These are phyloP conservation scores for Onychomys arenicola DNA, from an alignment of 2,797 vertebrate species.

Conservation along the genomic window DNA sequence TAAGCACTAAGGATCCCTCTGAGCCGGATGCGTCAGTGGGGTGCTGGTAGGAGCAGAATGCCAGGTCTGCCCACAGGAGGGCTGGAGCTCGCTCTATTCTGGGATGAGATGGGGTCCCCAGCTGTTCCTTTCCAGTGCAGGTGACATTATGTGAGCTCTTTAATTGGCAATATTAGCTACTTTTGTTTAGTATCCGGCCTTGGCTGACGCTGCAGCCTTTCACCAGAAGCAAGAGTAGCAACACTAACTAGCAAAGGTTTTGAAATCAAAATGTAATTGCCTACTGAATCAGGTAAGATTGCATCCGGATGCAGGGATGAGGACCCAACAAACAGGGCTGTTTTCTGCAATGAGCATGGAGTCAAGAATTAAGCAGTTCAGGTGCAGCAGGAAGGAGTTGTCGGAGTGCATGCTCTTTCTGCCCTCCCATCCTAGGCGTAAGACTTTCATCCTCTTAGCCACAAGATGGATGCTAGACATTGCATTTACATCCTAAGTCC, in stretches of 20 bases:
- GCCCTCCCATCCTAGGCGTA: rapidly evolving
- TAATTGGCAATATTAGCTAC: not conserved
- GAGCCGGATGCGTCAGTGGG: rapidly evolving
- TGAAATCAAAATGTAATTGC: constrained; percentile 62
- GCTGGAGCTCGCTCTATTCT: not conserved
- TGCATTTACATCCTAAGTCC: not conserved
- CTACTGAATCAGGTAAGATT: constrained; percentile 56
- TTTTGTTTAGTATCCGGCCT: not conserved
- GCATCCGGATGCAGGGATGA: constrained; percentile 42
- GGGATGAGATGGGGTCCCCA: not conserved
- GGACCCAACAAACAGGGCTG: not conserved
- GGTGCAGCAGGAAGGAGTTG: not conserved
- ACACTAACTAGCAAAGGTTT: constrained; percentile 1
- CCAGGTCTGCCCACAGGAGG: not conserved
- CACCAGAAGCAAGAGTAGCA: constrained; percentile 20
- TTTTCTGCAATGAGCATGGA: not conserved
- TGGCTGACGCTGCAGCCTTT: not conserved
- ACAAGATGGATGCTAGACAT: constrained; percentile 35
- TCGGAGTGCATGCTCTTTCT: rapidly evolving
- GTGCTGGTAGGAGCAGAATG: not conserved
- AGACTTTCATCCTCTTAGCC: not conserved
- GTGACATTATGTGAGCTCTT: not conserved
- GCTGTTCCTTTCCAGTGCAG: not conserved
- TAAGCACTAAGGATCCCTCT: not conserved
- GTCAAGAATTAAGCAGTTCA: constrained; percentile 38